Conservation (phyloP, 2,113 vertebrate species). For the Onychorhynchus coronatus region DNA sequence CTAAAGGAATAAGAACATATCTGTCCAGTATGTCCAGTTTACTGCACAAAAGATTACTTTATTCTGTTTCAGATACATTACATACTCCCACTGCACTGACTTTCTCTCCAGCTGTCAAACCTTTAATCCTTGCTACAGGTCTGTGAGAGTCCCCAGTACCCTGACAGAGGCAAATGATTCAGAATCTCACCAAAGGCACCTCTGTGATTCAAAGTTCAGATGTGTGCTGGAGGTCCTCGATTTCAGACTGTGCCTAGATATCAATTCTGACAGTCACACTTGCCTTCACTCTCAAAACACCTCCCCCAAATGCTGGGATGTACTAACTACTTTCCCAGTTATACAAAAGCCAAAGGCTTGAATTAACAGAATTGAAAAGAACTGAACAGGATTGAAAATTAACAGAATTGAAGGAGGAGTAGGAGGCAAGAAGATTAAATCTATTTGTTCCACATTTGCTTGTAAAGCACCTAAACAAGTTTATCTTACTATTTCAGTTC, state of each 20-base stretch:
- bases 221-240: neutral
- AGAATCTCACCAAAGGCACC: neutral
- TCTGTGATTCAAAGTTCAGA: neutral
- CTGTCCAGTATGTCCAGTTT: neutral
- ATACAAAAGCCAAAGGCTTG: neutral
- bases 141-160: neutral
- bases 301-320: neutral
- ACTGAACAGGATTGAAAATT: neutral
- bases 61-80: neutral
- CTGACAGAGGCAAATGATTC: neutral
- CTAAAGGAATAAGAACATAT: neutral
- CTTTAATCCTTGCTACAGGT: neutral
- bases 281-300: neutral
- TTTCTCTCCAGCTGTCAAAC: neutral
- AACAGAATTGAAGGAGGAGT: neutral
- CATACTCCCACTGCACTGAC: neutral
- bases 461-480: neutral
- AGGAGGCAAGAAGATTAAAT: neutral
- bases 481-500: neutral
- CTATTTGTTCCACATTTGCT: neutral
- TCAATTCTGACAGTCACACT: neutral
- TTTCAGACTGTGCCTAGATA: neutral
- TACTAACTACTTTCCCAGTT: neutral
- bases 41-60: neutral
- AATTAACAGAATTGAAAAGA: neutral